Evolutionary conservation across 2,797 vertebrate genomes (phyloP).

Genomic region (Pseudochromis fuscus): DNA sequence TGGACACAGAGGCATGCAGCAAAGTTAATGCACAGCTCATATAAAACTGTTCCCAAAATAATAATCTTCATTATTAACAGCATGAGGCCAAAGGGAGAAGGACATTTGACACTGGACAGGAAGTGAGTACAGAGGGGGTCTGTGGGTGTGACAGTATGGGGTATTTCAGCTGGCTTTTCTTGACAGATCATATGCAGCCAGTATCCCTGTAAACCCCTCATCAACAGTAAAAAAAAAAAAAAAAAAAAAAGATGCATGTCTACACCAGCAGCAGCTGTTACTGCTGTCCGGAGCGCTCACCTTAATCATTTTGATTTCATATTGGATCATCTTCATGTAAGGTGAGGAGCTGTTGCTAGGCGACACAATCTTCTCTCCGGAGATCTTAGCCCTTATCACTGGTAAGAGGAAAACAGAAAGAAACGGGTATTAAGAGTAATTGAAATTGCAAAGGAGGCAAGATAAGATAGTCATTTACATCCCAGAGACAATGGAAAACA

Average conservation of each 20-base stretch:
- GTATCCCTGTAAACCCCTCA: not conserved
- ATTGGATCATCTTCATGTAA: slow-evolving; percentile 92
- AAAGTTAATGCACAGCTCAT: no score
- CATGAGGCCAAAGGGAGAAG: not conserved
- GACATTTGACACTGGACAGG: not conserved
- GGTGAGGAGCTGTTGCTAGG: slow-evolving; percentile 87
- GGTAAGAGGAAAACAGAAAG: slow-evolving; percentile 40
- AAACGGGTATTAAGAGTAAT: slow-evolving; percentile 34
- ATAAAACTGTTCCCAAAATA: slow-evolving; percentile 7
- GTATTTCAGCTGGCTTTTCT: not conserved
- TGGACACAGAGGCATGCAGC: slow-evolving; percentile 70
- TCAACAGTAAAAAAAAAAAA: not conserved
- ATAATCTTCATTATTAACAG: not conserved
- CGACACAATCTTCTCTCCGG: slow-evolving; percentile 91
- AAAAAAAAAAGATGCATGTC: not conserved
- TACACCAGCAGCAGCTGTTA: slow-evolving; percentile 21
- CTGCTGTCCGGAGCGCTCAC: slow-evolving; percentile 77
- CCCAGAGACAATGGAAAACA: slow-evolving; percentile 24
- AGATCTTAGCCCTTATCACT: slow-evolving; percentile 94
- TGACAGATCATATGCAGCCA: not conserved
- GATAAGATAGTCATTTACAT: slow-evolving; percentile 16
- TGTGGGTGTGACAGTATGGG: not conserved
- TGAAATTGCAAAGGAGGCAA: slow-evolving; percentile 4
- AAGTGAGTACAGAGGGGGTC: not conserved
- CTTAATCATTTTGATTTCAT: slow-evolving; percentile 98